Base-by-base conservation (phyloP, 2,113 vertebrate species). In the Benitochromis conjunctus region DNA sequence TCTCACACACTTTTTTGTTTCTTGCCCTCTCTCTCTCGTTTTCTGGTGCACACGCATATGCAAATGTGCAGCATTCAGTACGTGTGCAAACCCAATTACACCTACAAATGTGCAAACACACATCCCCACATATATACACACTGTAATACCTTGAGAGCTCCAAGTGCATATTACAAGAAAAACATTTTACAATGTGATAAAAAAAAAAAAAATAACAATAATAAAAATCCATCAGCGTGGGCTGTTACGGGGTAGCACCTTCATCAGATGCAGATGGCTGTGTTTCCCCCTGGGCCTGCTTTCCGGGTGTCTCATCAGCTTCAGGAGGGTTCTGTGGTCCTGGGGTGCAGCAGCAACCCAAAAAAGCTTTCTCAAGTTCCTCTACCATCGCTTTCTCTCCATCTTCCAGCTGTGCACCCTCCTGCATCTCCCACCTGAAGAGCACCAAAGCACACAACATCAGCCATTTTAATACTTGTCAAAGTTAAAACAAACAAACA, bases 351-450 rank as follows among this genome's bases (percentile, higher is more conserved):
- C 89, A 84, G 84, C 91, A 91, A 90, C 91, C 88, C 58, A 96
- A 96, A 94, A 95, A 97, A 5, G 95, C 89, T 92, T 88, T 96
- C 95, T 96, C 96, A 76, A 99, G 96, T 74, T 96, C 95, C 89
- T 97, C 95, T 85, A 98, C 92, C 94, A 98, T 96, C 54, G 81
- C 82, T 88, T 95, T 96, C 89, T 99, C 98, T 79, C 97, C 96
- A 8, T 97, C 97, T 92, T 97, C 96, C 82, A 99, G 95, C 89
- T 83, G 93, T 38, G 97, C 97, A 62, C 83, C 95, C 41, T 97
- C 96, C 92, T 96, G 97, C 97, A 98, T 97, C 94, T 99, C 98
- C 98, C 98, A 99, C 92, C 98, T 99, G 96, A 91, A 97, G 95
- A 96, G 88, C 66, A 91, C 2, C 2, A 26, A 91, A 56, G 92